These are phyloP conservation scores for Hydraecia micacea DNA, from an alignment of 2,888 invertebrate species.

Conservation along the genomic window DNA sequence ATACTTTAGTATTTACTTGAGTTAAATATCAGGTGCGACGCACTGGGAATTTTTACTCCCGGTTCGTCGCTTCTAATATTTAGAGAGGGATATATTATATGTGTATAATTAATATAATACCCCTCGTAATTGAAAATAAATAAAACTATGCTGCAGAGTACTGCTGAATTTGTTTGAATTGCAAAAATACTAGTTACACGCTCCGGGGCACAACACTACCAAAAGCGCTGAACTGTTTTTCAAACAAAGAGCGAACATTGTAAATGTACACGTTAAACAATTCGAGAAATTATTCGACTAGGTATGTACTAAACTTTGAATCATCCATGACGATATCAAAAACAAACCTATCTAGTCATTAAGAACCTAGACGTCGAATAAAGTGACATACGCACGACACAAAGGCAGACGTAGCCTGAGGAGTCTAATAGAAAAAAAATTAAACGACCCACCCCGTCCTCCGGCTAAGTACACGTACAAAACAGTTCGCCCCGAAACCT, in stretches of 20 bases:
- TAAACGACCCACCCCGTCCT: constrained; percentile 6
- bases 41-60: neutral
- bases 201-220: constrained; percentile 21
- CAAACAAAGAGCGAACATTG: constrained; percentile 22
- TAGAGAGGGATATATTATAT: neutral
- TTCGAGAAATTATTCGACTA: neutral
- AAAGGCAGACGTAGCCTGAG: constrained; percentile 19
- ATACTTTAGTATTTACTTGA: neutral
- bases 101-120: neutral
- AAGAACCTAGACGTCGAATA: neutral
- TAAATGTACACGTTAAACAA: constrained; percentile 10
- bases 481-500: constrained; percentile 49
- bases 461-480: constrained; percentile 43
- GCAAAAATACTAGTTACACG: constrained; percentile 20
- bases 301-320: neutral
- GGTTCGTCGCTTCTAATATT: neutral
- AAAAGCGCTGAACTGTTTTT: constrained; percentile 24
- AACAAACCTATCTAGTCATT: neutral
- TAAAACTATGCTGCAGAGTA: neutral
- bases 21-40: neutral
- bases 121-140: neutral
- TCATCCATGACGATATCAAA: neutral
- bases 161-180: neutral
- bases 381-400: neutral
- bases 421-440: constrained; percentile 19